These are phyloP conservation scores for Serripes groenlandicus DNA, from an alignment of 2,888 invertebrate species.

Conservation along the genomic window DNA sequence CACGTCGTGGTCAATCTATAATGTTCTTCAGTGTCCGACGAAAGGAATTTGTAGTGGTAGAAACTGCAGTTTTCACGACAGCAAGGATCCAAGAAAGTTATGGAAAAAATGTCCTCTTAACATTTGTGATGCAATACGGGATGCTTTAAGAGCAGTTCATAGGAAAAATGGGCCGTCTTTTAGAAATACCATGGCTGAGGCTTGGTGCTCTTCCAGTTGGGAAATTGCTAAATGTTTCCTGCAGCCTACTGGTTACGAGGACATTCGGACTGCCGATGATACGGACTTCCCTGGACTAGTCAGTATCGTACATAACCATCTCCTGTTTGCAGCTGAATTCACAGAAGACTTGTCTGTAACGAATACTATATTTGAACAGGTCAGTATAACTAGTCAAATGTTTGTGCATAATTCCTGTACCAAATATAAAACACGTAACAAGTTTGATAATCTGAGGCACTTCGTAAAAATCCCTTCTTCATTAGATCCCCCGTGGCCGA, in stretches of 20 bases:
- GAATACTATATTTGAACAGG: slow-evolving; percentile 7
- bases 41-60: background rate
- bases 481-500: no score
- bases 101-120: background rate
- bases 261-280: background rate
- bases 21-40: background rate
- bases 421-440: no score
- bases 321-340: background rate
- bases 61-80: background rate
- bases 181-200: background rate
- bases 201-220: background rate
- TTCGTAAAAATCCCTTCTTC: no score
- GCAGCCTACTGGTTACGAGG: background rate
- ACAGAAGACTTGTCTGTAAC: background rate
- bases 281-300: background rate
- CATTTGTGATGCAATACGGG: background rate
- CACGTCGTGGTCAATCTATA: background rate
- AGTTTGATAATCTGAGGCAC: no score
- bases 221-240: slow-evolving; percentile 9
- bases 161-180: background rate
- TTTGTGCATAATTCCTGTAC: no score
- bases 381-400: no score
- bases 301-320: background rate
- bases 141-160: background rate
- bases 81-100: background rate